These are phyloP conservation scores for Malachius bipustulatus DNA, from an alignment of 2,888 invertebrate species.

Conservation along the genomic window DNA sequence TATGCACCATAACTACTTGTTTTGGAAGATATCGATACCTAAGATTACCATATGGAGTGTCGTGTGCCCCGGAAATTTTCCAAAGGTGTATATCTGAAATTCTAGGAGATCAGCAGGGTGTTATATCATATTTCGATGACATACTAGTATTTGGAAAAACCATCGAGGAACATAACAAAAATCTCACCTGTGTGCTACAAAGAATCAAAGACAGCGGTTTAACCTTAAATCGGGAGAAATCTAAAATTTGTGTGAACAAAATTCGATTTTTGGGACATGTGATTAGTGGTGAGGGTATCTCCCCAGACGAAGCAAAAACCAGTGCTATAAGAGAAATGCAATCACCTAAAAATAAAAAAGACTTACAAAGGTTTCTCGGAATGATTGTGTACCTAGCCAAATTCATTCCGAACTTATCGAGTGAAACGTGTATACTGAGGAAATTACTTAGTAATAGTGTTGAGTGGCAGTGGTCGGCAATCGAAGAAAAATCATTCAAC, in stretches of 20 bases:
- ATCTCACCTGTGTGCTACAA: slow-evolving; percentile 1
- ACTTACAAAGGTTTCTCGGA: too few species aligned
- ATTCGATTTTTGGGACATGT: slow-evolving; percentile 10
- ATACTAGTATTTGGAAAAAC: slow-evolving; percentile 11
- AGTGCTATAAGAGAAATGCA: too few species aligned
- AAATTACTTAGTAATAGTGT: too few species aligned
- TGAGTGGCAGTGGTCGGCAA: too few species aligned
- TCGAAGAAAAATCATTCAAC: too few species aligned
- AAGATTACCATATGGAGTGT: slow-evolving; percentile 14
- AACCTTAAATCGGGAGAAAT: slow-evolving; percentile 10
- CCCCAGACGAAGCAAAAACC: slow-evolving; percentile 9
- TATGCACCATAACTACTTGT: too few species aligned
- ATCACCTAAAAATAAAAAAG: too few species aligned
- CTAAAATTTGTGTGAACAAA: slow-evolving; percentile 8
- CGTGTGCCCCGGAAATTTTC: slow-evolving; percentile 11
- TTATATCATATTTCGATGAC: slow-evolving; percentile 13
- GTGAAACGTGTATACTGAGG: too few species aligned
- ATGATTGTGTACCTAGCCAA: too few species aligned
- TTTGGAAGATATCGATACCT: too few species aligned
- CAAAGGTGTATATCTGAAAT: slow-evolving; percentile 10
- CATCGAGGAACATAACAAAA: slow-evolving; percentile 9
- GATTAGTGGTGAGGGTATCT: slow-evolving; percentile 5
- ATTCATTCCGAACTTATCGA: too few species aligned
- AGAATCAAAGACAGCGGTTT: slow-evolving; percentile 7
- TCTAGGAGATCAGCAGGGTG: slow-evolving; percentile 10